A percentile compares a stretch with the other conserved stretches of the same genome.
These are phyloP conservation scores for Podarcis muralis DNA, from an alignment of 2,113 vertebrate species.

Conservation along the genomic window DNA sequence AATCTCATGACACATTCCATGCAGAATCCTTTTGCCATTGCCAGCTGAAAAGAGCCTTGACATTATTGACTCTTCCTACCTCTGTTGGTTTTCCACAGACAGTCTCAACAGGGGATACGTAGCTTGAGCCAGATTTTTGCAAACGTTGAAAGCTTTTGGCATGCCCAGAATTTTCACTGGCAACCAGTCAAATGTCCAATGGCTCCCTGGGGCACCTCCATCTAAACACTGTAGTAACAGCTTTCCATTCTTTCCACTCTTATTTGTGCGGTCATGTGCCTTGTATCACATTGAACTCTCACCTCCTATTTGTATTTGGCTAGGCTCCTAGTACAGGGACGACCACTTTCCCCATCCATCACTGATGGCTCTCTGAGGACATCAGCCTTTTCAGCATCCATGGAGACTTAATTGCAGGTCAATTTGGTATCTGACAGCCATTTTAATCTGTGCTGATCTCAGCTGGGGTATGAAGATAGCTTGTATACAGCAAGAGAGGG, in stretches of 20 bases:
- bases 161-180: conserved; percentile 37
- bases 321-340: not conserved
- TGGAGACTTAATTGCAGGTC: conserved; percentile 35
- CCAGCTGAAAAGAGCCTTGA: not conserved
- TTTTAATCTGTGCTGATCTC: conserved; percentile 24
- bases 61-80: not conserved
- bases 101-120: not conserved
- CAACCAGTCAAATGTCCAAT: not conserved
- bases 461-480: not conserved
- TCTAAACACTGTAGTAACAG: conserved; percentile 21
- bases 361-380: not conserved
- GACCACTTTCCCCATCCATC: not conserved
- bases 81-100: not conserved
- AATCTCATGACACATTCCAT: not conserved
- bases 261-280: not conserved
- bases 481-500: not conserved
- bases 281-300: conserved; percentile 33
- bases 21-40: not conserved
- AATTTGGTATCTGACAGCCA: not conserved
- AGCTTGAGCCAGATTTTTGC: not conserved
- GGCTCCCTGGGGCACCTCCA: not conserved
- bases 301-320: not conserved
- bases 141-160: not conserved
- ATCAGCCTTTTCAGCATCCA: not conserved
- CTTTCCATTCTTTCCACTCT: not conserved